Conservation (phyloP, 2,113 vertebrate genomes). For the Saccopteryx bilineata region DNA sequence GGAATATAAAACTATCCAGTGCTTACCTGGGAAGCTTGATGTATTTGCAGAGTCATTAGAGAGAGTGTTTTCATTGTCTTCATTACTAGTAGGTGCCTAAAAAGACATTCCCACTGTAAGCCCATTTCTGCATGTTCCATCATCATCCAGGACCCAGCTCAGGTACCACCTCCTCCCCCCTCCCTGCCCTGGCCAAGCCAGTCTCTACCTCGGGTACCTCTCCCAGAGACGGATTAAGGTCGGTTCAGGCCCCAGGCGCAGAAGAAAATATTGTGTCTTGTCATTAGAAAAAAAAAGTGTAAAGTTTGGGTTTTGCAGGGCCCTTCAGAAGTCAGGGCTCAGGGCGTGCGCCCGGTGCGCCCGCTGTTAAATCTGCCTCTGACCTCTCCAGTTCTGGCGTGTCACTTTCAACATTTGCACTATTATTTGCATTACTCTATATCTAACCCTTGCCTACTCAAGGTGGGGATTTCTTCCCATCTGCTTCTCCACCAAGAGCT, state of each 20-base stretch:
- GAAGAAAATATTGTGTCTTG: too few relatives aligned
- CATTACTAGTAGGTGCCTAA: not conserved
- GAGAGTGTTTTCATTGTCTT: not conserved
- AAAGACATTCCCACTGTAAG: not conserved
- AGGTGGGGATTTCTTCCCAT: not conserved
- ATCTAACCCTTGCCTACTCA: rapidly evolving
- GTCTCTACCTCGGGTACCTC: not conserved
- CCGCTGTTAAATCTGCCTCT: too few relatives aligned
- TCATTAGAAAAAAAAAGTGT: too few relatives aligned
- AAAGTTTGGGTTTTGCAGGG: too few relatives aligned
- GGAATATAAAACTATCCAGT: not conserved
- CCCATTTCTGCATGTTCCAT: not conserved
- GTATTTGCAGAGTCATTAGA: not conserved
- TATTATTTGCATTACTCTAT: rapidly evolving
- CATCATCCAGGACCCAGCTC: not conserved
- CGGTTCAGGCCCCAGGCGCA: too few relatives aligned
- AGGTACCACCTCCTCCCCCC: not conserved
- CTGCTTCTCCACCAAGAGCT: not conserved
- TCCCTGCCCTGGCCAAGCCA: not conserved
- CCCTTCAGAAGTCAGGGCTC: too few relatives aligned
- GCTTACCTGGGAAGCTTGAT: conserved; percentile 72
- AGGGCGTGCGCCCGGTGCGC: too few relatives aligned
- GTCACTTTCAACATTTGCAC: not conserved
- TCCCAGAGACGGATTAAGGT: too few relatives aligned
- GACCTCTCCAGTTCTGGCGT: not conserved